Evolutionary conservation across 2,888 invertebrate genomes (phyloP), one percentile per base, ranked within the genome.

Genomic region (Eristalinus sepulchralis): DNA sequence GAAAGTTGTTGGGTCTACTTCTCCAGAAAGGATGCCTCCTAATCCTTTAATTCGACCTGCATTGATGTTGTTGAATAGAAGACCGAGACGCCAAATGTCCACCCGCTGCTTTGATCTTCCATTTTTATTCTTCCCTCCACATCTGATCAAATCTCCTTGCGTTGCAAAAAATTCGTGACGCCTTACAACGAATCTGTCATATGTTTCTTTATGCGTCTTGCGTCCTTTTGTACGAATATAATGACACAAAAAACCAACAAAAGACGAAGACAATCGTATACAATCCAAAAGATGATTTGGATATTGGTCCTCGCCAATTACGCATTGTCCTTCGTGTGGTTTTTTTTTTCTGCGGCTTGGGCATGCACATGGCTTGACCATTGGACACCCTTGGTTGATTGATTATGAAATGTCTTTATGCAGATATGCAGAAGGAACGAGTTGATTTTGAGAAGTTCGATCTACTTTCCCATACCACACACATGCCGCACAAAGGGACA

Each of bases 101-200:
- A 55, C 47, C 72, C 73, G 85, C 70, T 75, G 64, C 22, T 75
- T 59, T 75, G 71, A 71, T 81, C 73, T 53, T 75, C 71, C 60
- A 33, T 63, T 53, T 6, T 55, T 68, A 73, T 75, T 47, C 66
- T 20, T 70, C 17, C 11, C 31, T 73, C 63, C 10, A 70, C 55
- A 34, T 67, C 66, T 55, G 67, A 72, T 81, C 67, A 57, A 81
- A 27, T 27, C 27, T 68, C 55, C 13, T 31, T 39, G 31, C 53
- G 59, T 59, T 33, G 33, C 39, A 22, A 77, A 64, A n/a, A 60
- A 81, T 24, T 68, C 66, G 68, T 88, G 88, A 88, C 88, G 84
- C 85, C 81, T 88, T 88, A 88, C 85, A 88, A 88, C 83, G 88
- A 88, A 88, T 88, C 88, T 82, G 80, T 88, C 47, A 47, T 82